Conservation (phyloP, 2,797 vertebrate genomes). For the Salmo trutta region DNA sequence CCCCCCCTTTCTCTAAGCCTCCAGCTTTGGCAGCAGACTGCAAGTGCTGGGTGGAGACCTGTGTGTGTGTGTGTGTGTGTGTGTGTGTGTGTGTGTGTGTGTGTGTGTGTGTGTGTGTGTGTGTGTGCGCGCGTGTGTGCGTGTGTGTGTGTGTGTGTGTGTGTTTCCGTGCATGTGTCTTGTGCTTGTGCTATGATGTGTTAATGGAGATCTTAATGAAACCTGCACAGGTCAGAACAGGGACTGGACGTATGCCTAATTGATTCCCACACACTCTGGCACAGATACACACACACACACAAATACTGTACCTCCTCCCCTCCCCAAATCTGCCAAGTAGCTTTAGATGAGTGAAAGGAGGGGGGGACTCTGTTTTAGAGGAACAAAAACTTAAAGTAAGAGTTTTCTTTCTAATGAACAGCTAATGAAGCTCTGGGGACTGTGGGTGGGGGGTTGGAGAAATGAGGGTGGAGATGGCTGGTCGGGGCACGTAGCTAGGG, state of each 20-base stretch:
- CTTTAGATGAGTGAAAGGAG: neutral
- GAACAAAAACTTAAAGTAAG: neutral
- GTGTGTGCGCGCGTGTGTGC: conserved; percentile 13
- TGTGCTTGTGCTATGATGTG: conserved; percentile 4
- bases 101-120: conserved; percentile 1
- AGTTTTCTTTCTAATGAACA: conserved; percentile 55
- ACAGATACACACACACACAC: neutral
- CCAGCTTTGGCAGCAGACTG: conserved; percentile 18
- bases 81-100: neutral
- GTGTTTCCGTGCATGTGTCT: conserved; percentile 10
- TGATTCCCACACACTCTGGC: neutral
- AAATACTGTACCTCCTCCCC: neutral
- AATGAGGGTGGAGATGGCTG: too few species aligned
- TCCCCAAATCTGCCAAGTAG: neutral
- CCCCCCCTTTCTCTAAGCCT: neutral
- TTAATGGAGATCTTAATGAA: neutral
- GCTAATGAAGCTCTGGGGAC: conserved; percentile 62
- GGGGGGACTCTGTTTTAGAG: neutral
- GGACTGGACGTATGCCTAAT: neutral
- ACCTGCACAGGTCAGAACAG: neutral
- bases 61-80: neutral
- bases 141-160: conserved; percentile 18
- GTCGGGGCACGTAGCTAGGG: conserved; percentile 28
- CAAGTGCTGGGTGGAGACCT: neutral
- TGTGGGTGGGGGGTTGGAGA: neutral